These are phyloP conservation scores for Malthinus flaveolus DNA, from an alignment of 2,888 invertebrate species.

Conservation along the genomic window DNA sequence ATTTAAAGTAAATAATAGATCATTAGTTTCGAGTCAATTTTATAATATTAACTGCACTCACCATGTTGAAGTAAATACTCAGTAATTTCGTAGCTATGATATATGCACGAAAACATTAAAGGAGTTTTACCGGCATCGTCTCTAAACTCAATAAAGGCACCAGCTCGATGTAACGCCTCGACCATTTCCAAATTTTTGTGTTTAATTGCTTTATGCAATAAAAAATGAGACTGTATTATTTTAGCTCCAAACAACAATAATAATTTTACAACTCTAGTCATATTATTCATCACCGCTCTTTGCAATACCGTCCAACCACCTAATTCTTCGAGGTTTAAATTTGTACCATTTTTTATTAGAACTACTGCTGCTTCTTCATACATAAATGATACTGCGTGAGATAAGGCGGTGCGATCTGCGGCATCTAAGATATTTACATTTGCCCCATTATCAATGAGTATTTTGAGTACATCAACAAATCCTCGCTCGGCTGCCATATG, in stretches of 20 bases:
- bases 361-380: constrained; percentile 53
- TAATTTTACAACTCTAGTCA: constrained; percentile 60
- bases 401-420: constrained; percentile 56
- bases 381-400: constrained; percentile 52
- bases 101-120: constrained; percentile 61
- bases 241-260: constrained; percentile 69
- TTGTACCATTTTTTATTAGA: constrained; percentile 63
- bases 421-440: constrained; percentile 50
- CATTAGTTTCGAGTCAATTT: neutral
- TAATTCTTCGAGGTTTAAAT: constrained; percentile 71
- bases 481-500: constrained; percentile 49
- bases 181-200: constrained; percentile 65
- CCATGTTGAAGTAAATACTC: constrained; percentile 61
- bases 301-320: constrained; percentile 72
- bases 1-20: neutral
- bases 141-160: constrained; percentile 64
- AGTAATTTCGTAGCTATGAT: constrained; percentile 54
- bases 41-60: constrained; percentile 41
- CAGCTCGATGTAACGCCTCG: constrained; percentile 60
- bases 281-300: constrained; percentile 70
- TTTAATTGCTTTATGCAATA: constrained; percentile 69
- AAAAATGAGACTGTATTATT: constrained; percentile 69
- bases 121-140: constrained; percentile 72
- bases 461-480: constrained; percentile 38
- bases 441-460: constrained; percentile 48